A percentile compares a stretch with the other conserved stretches of the same genome.
Evolutionary conservation across 2,113 vertebrate species (phyloP).

Genomic region (Chelonoidis abingdonii): DNA sequence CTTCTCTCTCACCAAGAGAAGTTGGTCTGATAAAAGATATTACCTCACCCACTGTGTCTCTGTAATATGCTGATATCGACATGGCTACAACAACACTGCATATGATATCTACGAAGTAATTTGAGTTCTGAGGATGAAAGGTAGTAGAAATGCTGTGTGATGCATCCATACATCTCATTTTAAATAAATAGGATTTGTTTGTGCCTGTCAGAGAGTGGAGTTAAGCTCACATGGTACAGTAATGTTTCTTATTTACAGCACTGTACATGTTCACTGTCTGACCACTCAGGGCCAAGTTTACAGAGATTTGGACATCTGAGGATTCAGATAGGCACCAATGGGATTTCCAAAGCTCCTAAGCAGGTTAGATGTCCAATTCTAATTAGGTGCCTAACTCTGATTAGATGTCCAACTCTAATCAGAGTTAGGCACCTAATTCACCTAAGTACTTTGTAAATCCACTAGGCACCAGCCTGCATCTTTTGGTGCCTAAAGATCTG

Average conservation of each 20-base stretch:
- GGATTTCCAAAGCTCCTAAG: neutral
- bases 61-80: too few species aligned
- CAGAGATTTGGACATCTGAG: neutral
- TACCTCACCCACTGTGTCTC: too few species aligned
- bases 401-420: neutral
- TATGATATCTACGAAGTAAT: too few species aligned
- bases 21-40: too few species aligned
- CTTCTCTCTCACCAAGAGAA: too few species aligned
- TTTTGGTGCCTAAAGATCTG: neutral
- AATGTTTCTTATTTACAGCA: neutral
- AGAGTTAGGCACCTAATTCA: neutral
- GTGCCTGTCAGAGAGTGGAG: neutral
- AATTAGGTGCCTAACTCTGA: neutral
- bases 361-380: neutral
- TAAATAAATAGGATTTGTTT: neutral
- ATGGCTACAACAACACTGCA: too few species aligned
- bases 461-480: neutral
- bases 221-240: neutral
- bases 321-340: neutral
- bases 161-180: neutral
- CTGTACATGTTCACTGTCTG: neutral
- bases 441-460: neutral
- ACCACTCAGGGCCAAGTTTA: neutral
- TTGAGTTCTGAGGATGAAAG: neutral
- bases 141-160: neutral